Base-by-base conservation (phyloP, 2,113 vertebrate species). In the Ivindomyrus marchei region DNA sequence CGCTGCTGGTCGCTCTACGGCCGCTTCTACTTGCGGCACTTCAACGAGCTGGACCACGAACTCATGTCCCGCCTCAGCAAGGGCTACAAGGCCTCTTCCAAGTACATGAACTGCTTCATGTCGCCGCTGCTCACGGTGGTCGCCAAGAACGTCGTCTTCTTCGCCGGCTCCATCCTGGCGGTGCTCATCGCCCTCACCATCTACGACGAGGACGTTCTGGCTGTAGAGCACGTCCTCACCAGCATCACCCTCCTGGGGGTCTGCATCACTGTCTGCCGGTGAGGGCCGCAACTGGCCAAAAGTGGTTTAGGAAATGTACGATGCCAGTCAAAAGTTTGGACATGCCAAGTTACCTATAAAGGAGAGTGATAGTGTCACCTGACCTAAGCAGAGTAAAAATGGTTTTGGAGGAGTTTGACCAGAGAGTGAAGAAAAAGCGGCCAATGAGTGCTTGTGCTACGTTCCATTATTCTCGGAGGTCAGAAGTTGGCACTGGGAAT, bases 101-200 rank as follows among this genome's bases (percentile, higher is more conserved):
- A 99, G 94, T 99, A 99, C 91, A 99, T 99, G 98, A 99, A 99
- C 95, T 99, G 98, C 92, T 99, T 99, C 93, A 96, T 99, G 92
- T 99, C 98, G 2, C 98, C 98, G 0, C 95, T 99, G 90, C 95
- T 99, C 93, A 98, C 98, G 0, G 96, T 99, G 11, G 96, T 99
- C 93, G 98, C 98, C 90, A 99, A 99, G 95, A 99, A 99, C 0
- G 96, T 98, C 19, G 98, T 98, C 0, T 99, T 99, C 94, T 99
- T 99, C 4, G 98, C 98, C 1, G 98, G 98, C 80, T 99, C 98
- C 87, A 96, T 99, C 92, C 94, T 99, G 94, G 98, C 98, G 0
- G 98, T 99, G 91, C 97, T 99, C 66, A 98, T 99, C 0, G 97
- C 98, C 31, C 96, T 99, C 92, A 99, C 98, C 77, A 98, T 99